Base-by-base conservation (phyloP, 2,888 invertebrate species). In the Xylota sylvarum region DNA sequence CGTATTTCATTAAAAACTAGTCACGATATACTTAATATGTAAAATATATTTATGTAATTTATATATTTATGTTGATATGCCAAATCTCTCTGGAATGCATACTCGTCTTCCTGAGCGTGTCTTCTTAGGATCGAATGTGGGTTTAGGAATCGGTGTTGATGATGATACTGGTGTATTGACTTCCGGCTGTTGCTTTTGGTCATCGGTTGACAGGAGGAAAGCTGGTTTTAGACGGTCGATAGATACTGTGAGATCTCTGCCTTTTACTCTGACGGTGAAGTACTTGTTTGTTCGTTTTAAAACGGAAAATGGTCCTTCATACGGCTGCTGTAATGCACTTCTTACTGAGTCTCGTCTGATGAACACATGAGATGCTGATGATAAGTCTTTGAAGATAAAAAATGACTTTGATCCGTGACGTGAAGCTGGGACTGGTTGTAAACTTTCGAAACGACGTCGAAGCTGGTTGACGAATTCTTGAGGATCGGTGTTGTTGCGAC, bases 251-350 rank as follows among this genome's bases (percentile, higher is more conserved):
- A 43, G n/a, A 43, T 43, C 43, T 4, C 14, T 43, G 43, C 43
- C 14, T 14, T 43, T 43, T n/a, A 14, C 14, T 43, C 43, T 43
- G n/a, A 43, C 4, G 14, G 43, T 43, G 5, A n/a, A 43, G 14
- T 14, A 14, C 43, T 43, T 43, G 14, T 43, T 5, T n/a, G 43
- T 14, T 43, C 43, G 43, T 43, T 43, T 43, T 1, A 43, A n/a
- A 43, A 43, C 43, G 14, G n/a, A 5, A 43, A 43, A 43, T 43
- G 43, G 40, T 40, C 43, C 43, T 43, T 43, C 43, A 43, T 43
- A 14, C 43, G 14, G 43, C 14, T 43, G 43, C 14, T 43, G 43
- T 14, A 43, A 43, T 43, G 43, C 43, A 43, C 43, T 43, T 43
- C 43, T 43, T 43, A 43, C 14, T 43, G 43, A n/a, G 43, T 43